phyloP scores from a whole-genome alignment of 2,113 vertebrate species.

The Drymodes brunneopygia region DNA sequence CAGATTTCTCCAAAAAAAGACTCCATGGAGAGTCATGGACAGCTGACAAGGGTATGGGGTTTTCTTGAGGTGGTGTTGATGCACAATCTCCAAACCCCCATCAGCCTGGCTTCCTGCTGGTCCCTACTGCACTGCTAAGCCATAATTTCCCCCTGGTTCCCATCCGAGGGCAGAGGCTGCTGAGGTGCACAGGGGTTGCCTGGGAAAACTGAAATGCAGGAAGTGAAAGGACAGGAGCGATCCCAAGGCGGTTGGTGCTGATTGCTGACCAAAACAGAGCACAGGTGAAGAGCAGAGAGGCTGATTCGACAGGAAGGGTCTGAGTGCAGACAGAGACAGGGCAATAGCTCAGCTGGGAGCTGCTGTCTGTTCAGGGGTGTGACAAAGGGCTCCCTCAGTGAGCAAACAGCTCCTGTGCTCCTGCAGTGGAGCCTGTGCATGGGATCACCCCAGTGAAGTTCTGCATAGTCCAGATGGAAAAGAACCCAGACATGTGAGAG shows the following conservation, averaged over 20 bases:
- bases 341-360: not conserved
- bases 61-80: not conserved
- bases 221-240: not conserved
- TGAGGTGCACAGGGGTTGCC: not conserved
- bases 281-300: not conserved
- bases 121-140: not conserved
- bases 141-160: not conserved
- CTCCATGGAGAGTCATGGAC: not conserved
- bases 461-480: not conserved
- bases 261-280: not conserved
- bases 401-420: not conserved
- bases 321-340: not conserved
- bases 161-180: not conserved
- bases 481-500: not conserved
- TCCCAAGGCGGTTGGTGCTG: accelerated
- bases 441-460: not conserved
- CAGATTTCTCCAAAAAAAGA: not conserved
- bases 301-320: not conserved
- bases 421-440: not conserved
- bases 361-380: not conserved
- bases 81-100: not conserved
- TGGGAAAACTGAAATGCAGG: not conserved
- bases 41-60: not conserved
- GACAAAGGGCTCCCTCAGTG: not conserved
- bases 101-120: not conserved